phyloP scores from a whole-genome alignment of 2,888 invertebrate genomes.

The Diaprepes abbreviatus region DNA sequence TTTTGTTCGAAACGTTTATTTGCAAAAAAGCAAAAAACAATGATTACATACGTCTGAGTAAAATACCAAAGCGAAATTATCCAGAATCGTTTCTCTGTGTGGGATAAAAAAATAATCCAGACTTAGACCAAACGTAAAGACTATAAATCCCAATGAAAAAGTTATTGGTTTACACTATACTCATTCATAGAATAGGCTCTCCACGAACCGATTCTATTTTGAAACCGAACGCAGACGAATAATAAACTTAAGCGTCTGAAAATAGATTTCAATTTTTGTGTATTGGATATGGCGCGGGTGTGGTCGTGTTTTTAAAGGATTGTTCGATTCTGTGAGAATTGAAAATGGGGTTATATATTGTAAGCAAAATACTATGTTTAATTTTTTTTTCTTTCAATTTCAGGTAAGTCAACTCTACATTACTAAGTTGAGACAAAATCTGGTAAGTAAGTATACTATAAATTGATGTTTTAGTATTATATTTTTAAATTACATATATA shows the following conservation, averaged over 20 bases:
- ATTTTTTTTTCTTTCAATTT: no score
- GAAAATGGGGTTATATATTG: no score
- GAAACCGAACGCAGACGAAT: slow-evolving; percentile 27
- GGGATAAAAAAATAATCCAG: slow-evolving; percentile 29
- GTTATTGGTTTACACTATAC: slow-evolving; percentile 26
- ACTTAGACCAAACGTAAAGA: slow-evolving; percentile 16
- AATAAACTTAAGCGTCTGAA: slow-evolving; percentile 24
- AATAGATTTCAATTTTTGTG: slow-evolving; percentile 37
- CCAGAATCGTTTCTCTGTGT: slow-evolving; percentile 5
- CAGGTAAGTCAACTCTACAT: no score
- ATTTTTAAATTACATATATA: no score
- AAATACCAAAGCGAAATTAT: slow-evolving; percentile 16
- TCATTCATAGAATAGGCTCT: slow-evolving; percentile 26
- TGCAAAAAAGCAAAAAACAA: slow-evolving; percentile 11
- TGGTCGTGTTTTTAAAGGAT: neutral
- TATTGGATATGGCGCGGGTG: slow-evolving; percentile 5
- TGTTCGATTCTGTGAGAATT: neutral
- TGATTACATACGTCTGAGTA: slow-evolving; percentile 3
- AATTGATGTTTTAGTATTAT: no score
- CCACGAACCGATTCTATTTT: slow-evolving; percentile 27
- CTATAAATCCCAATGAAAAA: slow-evolving; percentile 24
- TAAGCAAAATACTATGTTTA: no score
- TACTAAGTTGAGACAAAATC: no score
- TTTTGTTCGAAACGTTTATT: slow-evolving; percentile 4
- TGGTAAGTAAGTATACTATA: no score